These are phyloP conservation scores for Forbesichthys agassizii DNA, from an alignment of 2,113 vertebrate species.

Conservation along the genomic window DNA sequence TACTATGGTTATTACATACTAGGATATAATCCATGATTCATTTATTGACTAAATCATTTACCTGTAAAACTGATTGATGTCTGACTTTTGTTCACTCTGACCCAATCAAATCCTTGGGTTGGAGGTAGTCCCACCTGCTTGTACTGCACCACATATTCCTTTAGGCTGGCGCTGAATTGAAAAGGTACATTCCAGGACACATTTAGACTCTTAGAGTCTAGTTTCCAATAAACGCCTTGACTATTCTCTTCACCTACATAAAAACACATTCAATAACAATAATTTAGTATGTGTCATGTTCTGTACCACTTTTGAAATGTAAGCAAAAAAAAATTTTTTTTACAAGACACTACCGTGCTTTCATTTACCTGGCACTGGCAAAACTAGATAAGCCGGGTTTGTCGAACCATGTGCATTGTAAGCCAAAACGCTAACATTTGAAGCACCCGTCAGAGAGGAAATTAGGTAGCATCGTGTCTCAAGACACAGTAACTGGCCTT, in stretches of 20 bases:
- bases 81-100: constrained; percentile 53
- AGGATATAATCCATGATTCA: too few species aligned
- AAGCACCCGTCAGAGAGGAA: constrained; percentile 27
- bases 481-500: constrained; percentile 6
- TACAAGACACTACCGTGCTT: neutral
- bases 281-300: neutral
- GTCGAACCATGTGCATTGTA: constrained; percentile 54
- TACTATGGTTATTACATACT: too few species aligned
- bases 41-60: constrained; percentile 19
- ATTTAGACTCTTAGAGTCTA: constrained; percentile 39
- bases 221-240: constrained; percentile 4
- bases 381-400: constrained; percentile 40
- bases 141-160: constrained; percentile 71
- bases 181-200: constrained; percentile 58
- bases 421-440: constrained; percentile 53
- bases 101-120: constrained; percentile 63
- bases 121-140: constrained; percentile 42
- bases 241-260: constrained; percentile 21
- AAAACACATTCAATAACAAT: constrained; percentile 11
- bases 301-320: neutral
- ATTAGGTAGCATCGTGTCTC: constrained; percentile 29
- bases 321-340: neutral
- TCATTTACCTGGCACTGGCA: constrained; percentile 48
- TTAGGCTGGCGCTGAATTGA: constrained; percentile 14
- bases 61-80: constrained; percentile 52